Conservation (phyloP, 1,140 invertebrate species). For the Campoletis sonorensis region DNA sequence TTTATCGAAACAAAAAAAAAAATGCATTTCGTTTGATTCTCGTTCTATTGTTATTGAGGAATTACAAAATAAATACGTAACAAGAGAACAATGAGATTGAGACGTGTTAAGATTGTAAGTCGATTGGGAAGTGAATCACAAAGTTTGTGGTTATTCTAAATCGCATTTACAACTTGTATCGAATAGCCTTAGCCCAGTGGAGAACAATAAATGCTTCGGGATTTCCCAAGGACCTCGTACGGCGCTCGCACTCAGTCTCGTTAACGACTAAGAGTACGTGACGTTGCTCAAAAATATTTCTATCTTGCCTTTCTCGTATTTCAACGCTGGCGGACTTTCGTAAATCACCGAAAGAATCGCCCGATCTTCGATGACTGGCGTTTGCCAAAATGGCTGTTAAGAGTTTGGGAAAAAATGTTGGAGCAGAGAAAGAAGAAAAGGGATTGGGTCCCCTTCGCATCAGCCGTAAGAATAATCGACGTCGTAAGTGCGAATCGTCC, state of each 20-base stretch:
- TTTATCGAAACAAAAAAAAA: no score
- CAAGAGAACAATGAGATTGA: not conserved
- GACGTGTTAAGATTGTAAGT: not conserved
- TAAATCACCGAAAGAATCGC: not conserved
- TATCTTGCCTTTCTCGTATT: not conserved
- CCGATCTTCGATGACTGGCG: not conserved
- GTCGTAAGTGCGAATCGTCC: not conserved
- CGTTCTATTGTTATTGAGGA: not conserved
- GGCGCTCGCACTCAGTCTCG: slow-evolving; percentile 32
- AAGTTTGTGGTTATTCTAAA: slow-evolving; percentile 15
- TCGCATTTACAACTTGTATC: not conserved
- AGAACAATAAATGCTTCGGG: slow-evolving; percentile 51
- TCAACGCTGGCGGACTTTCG: slow-evolving; percentile 11
- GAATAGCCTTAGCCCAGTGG: slow-evolving; percentile 52
- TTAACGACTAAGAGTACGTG: slow-evolving; percentile 30
- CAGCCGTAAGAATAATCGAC: no score
- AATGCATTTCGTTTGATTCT: no score
- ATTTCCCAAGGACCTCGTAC: slow-evolving; percentile 62
- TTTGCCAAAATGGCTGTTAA: no score
- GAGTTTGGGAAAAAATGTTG: no score
- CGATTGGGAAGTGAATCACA: slow-evolving; percentile 8
- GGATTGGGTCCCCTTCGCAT: no score
- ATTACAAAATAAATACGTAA: not conserved
- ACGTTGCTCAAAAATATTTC: slow-evolving; percentile 11
- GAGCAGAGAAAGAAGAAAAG: no score